Evolutionary conservation across 2,113 vertebrate species (phyloP), one percentile per base, ranked within the genome.

Genomic region (Spea bombifrons): DNA sequence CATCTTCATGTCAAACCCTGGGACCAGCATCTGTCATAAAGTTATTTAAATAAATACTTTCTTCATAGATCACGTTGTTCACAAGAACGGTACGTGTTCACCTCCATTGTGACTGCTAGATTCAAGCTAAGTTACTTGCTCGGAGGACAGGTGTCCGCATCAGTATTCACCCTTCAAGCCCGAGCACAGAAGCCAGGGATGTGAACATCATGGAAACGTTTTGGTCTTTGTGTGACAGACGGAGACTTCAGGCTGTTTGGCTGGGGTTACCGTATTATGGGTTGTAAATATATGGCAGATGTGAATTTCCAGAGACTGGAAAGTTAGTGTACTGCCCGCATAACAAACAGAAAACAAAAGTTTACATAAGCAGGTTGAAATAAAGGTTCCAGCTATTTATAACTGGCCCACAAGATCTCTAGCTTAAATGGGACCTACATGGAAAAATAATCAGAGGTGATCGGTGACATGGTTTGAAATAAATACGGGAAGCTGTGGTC

Each of bases 261-360:
- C 76, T 66, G 69, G 8, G 43, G 63, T 48, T 66, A 65, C 66
- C 66, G 76, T 78, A 72, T 59, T 65, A 64, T 66, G 59, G 65
- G 13, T 78, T 65, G 47, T 71, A 71, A 78, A 72, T 78, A 66
- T 44, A 53, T n/a, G 59, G 49, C 76, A 78, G 76, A 78, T 78
- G 76, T 78, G 75, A 59, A 16, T 63, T 61, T 30, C 66, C 53
- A 70, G n/a, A 50, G 55, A 8, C 30, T 64, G 61, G 61, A 64
- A 64, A 64, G 17, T 64, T 17, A 17, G 45, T 55, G n/a, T 49
- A 50, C 52, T 64, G 57, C 67, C 75, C 57, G 61, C 67, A 70
- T 17, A 61, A 15, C 30, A 73, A 57, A 73, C 16, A 47, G 57
- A 78, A 65, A 50, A 64, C 15, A 50, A 48, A 59, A 4, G 75